Evolutionary conservation across 2,888 invertebrate genomes (phyloP), one percentile per base, ranked within the genome.

Genomic region (Protophormia terraenovae): DNA sequence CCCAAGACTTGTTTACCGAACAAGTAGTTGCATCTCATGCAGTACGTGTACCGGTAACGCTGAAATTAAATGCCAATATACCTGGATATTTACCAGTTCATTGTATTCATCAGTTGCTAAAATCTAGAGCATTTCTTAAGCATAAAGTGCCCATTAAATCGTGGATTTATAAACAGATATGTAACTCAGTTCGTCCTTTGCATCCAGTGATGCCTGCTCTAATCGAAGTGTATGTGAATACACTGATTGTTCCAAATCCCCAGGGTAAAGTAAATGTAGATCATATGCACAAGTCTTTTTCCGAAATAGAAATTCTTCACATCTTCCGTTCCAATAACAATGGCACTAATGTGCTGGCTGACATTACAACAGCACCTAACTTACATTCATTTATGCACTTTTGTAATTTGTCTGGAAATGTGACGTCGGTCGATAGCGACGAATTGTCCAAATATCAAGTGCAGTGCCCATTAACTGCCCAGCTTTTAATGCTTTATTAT

Each of bases 1-100:
- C 97, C 0, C 98, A 98, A 90, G 98, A 99, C 91, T 97, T 99
- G 87, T 99, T 99, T 91, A 98, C 98, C 0, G 99, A 99, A 92
- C 98, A 98, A 94, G 97, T 98, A 45, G 98, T 99, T 0, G 98
- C 99, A 3, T 95, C 97, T 0, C 98, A 98, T 93, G 99, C 99
- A 0, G 97, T 98, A 0, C 97, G 98, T 91, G 98, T 99, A 0
- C 98, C 98, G 0, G 98, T 99, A 0, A 99, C 99, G 0, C 95
- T 95, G 0, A 96, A 96, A 89, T 94, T 99, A 22, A 98, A 96
- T 93, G 97, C 97, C 45, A 96, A 96, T 88, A 97, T 98, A 89
- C 95, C 96, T 0, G 98, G 98, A 8, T 98, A 98, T 92, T 93
- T 99, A 73, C 98, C 99, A 0, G 97, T 99, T 16, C 98, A 99